These are phyloP conservation scores for Chrysochloris asiatica DNA, from an alignment of 2,113 vertebrate genomes.

Conservation along the genomic window DNA sequence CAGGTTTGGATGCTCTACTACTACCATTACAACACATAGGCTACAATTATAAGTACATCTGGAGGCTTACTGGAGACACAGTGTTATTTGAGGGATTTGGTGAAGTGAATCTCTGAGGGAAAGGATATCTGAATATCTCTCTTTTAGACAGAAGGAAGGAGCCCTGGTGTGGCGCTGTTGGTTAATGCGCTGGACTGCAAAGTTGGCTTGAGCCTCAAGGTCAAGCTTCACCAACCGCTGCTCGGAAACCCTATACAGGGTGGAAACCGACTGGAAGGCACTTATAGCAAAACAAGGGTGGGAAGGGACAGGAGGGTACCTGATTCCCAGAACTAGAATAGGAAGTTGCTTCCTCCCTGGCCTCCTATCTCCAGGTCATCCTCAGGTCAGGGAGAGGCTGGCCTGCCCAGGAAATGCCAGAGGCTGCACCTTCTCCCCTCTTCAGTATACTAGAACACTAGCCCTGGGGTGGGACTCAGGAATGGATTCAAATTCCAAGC, in stretches of 20 bases:
- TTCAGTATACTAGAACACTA: background rate
- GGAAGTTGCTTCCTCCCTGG: background rate
- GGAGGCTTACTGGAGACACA: background rate
- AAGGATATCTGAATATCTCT: no score
- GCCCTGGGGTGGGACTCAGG: background rate
- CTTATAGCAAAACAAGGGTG: no score
- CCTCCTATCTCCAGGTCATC: background rate
- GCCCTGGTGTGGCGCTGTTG: no score
- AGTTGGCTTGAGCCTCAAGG: no score
- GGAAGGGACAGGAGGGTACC: background rate
- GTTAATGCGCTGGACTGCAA: no score
- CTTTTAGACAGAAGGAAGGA: background rate
- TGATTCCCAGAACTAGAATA: background rate
- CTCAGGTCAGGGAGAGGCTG: background rate
- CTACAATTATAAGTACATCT: background rate
- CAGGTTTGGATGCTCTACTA: background rate
- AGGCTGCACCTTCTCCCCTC: background rate
- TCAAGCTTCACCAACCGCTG: no score
- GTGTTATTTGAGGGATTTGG: background rate
- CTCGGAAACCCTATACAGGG: no score
- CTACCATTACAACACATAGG: background rate
- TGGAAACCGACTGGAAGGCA: no score
- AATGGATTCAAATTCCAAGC: slow-evolving; percentile 28
- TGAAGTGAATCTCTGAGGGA: background rate
- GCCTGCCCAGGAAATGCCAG: slow-evolving; percentile 23